A percentile compares a stretch with the other conserved stretches of the same genome.
Conservation (phyloP, 2,888 invertebrate species). For the Tetranychus piercei region DNA sequence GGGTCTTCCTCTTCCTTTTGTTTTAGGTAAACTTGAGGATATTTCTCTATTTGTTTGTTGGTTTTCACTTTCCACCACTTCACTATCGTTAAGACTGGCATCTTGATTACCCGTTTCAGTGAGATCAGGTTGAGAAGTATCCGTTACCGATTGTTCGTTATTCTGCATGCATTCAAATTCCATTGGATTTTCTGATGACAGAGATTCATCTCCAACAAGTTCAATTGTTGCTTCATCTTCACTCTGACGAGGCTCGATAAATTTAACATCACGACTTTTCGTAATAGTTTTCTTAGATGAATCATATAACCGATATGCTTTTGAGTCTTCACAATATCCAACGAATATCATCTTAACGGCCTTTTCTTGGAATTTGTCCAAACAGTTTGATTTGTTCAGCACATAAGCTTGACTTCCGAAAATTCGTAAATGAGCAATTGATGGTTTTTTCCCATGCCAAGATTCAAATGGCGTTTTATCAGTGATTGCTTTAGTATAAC, state of each 20-base stretch:
- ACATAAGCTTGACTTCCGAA: conserved; percentile 23
- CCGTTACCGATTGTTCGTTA: too few relatives aligned
- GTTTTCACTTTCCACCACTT: too few relatives aligned
- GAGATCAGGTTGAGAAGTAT: too few relatives aligned
- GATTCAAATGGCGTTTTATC: conserved; percentile 25
- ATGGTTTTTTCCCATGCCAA: conserved; percentile 20
- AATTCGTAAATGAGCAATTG: conserved; percentile 22
- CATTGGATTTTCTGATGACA: too few relatives aligned
- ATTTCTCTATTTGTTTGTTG: not conserved
- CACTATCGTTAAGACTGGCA: too few relatives aligned
- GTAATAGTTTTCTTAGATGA: not conserved
- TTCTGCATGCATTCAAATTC: too few relatives aligned
- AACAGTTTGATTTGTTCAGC: conserved; percentile 18
- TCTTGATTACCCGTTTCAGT: too few relatives aligned
- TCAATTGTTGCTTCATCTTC: not conserved
- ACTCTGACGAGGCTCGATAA: not conserved
- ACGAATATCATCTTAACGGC: conserved; percentile 19
- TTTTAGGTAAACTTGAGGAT: too few relatives aligned
- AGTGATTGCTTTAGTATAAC: conserved; percentile 14
- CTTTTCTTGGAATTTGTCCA: conserved; percentile 21
- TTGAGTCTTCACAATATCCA: conserved; percentile 16
- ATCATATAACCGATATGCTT: not conserved
- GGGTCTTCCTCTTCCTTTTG: not conserved
- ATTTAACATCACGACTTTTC: not conserved
- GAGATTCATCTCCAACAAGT: too few relatives aligned